phyloP scores from a whole-genome alignment of 92 coral and sea anemone species.

The Pocillopora meandrina region DNA sequence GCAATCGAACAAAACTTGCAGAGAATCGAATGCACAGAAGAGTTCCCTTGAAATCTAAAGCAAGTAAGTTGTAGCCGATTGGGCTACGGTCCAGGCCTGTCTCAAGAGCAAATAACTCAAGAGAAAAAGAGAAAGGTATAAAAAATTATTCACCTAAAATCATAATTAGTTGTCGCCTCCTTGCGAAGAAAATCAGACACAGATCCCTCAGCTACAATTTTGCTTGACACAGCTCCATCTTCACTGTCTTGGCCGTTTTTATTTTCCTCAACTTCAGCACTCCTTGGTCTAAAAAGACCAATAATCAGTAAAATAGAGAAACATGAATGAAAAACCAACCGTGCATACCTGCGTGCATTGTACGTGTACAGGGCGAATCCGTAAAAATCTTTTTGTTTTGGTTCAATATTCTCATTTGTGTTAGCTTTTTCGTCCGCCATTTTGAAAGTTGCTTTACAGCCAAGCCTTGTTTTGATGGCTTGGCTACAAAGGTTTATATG shows the following conservation, averaged over 20 bases:
- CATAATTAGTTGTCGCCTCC: conserved; percentile 83
- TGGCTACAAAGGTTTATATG: conserved; percentile 71
- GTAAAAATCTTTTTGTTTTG: conserved; percentile 41
- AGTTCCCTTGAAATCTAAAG: no score
- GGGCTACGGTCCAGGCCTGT: not conserved
- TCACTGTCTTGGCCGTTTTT: conserved; percentile 17
- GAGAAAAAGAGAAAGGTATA: not conserved
- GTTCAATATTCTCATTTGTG: conserved; percentile 24
- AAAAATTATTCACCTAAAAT: conserved; percentile 67
- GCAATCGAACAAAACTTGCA: no score
- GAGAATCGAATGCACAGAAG: no score
- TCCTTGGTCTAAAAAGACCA: conserved; percentile 50
- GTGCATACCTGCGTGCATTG: conserved; percentile 82
- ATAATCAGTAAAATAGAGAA: not conserved
- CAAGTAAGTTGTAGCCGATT: not conserved
- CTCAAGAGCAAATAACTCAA: not conserved
- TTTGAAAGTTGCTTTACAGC: conserved; percentile 51
- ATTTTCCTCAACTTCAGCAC: conserved; percentile 34
- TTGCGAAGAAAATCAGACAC: conserved; percentile 80
- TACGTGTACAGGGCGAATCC: conserved; percentile 90
- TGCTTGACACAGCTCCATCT: conserved; percentile 29
- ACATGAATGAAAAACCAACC: not conserved
- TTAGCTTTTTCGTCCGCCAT: conserved; percentile 72
- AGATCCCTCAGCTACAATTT: conserved; percentile 39
- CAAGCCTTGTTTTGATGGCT: conserved; percentile 52